These are phyloP conservation scores for Rallus limicola DNA, from an alignment of 2,113 vertebrate genomes.

Conservation along the genomic window DNA sequence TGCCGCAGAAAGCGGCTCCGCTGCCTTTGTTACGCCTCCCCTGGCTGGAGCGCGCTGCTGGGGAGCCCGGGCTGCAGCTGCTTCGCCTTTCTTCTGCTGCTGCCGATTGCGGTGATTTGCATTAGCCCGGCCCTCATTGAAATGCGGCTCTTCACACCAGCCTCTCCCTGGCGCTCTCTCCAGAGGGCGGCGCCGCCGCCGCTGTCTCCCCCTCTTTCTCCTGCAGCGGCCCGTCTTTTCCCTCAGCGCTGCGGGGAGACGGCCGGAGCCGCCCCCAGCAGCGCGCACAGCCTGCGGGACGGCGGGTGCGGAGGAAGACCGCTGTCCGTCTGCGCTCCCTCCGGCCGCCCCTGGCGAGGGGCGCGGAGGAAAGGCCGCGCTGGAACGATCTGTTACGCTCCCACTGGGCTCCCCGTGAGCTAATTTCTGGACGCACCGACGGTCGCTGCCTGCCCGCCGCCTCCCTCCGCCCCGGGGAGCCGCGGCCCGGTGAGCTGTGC, in stretches of 20 bases:
- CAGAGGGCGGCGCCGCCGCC: slow-evolving; percentile 70
- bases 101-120: slow-evolving; percentile 73
- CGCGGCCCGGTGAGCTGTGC: neutral
- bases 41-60: slow-evolving; percentile 27
- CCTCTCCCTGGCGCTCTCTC: slow-evolving; percentile 64
- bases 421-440: neutral
- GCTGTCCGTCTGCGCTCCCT: neutral
- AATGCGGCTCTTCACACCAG: slow-evolving; percentile 79
- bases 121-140: slow-evolving; percentile 80
- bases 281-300: too few species aligned
- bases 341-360: neutral
- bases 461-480: neutral
- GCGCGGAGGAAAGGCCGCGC: too few species aligned
- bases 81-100: slow-evolving; percentile 71
- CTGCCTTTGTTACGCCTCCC: slow-evolving; percentile 81
- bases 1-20: slow-evolving; percentile 52
- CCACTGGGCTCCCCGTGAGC: neutral
- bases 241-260: neutral
- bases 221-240: neutral
- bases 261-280: neutral
- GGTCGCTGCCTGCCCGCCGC: neutral
- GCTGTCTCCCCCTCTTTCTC: neutral
- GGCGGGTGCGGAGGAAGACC: neutral
- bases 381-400: accelerated
- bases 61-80: slow-evolving; percentile 78